Evolutionary conservation across 2,113 vertebrate species (phyloP).

Genomic region (Ursus arctos): DNA sequence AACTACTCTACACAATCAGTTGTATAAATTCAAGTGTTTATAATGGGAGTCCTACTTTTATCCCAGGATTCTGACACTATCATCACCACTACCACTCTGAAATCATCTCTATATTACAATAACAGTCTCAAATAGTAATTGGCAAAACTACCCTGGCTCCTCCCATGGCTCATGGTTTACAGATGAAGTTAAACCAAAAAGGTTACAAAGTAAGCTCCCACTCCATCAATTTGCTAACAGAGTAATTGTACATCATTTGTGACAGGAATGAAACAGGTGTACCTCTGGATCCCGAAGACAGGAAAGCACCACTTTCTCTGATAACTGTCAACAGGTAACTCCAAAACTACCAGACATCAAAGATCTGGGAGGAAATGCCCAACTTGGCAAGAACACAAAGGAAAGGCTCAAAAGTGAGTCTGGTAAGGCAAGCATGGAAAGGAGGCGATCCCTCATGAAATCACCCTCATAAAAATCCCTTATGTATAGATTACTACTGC

Average conservation of each 20-base stretch:
- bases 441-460: background rate
- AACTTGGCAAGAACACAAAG: background rate
- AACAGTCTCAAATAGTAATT: background rate
- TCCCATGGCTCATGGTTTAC: accelerated
- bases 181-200: background rate
- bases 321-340: background rate
- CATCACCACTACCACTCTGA: too few relatives aligned
- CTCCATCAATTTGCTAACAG: background rate
- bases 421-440: accelerated
- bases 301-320: background rate
- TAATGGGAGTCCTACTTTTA: background rate
- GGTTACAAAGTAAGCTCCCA: background rate
- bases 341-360: background rate
- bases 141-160: background rate
- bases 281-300: background rate
- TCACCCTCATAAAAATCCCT: too few relatives aligned
- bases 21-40: background rate
- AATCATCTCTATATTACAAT: accelerated
- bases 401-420: too few relatives aligned
- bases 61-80: background rate
- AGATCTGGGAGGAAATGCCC: background rate
- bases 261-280: background rate
- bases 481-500: background rate
- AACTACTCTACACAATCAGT: background rate
- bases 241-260: background rate